Conservation (phyloP, 2,797 vertebrate species). For the Aplochiton taeniatus region DNA sequence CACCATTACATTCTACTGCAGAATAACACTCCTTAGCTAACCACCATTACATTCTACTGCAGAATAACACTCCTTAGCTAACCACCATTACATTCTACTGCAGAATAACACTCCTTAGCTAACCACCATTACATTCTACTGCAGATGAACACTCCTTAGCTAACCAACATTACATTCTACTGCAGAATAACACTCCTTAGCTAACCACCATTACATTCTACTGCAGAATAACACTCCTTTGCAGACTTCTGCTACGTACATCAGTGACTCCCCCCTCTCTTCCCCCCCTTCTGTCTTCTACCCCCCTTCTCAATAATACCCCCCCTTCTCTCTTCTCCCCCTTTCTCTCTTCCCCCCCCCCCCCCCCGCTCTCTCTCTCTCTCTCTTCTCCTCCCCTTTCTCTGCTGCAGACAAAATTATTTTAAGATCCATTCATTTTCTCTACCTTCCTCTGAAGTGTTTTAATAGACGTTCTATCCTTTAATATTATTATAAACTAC, state of each 20-base stretch:
- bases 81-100: slow-evolving; percentile 8
- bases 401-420: too few species aligned
- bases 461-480: neutral
- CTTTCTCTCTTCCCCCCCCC: neutral
- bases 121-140: slow-evolving; percentile 6
- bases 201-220: slow-evolving; percentile 6
- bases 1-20: slow-evolving; percentile 9
- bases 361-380: neutral
- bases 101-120: slow-evolving; percentile 5
- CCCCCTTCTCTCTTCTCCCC: neutral
- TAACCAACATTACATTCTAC: slow-evolving; percentile 6
- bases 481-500: neutral
- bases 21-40: slow-evolving; percentile 1
- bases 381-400: neutral
- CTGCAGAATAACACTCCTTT: slow-evolving; percentile 1
- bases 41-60: slow-evolving; percentile 9
- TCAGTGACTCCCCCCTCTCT: too few species aligned
- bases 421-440: neutral
- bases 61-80: slow-evolving; percentile 2
- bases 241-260: neutral
- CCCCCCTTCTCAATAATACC: neutral
- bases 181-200: slow-evolving; percentile 5
- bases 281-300: neutral
- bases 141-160: slow-evolving; percentile 4
- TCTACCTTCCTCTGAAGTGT: neutral